Conservation (phyloP, 2,113 vertebrate genomes). For the Catagonus wagneri region DNA sequence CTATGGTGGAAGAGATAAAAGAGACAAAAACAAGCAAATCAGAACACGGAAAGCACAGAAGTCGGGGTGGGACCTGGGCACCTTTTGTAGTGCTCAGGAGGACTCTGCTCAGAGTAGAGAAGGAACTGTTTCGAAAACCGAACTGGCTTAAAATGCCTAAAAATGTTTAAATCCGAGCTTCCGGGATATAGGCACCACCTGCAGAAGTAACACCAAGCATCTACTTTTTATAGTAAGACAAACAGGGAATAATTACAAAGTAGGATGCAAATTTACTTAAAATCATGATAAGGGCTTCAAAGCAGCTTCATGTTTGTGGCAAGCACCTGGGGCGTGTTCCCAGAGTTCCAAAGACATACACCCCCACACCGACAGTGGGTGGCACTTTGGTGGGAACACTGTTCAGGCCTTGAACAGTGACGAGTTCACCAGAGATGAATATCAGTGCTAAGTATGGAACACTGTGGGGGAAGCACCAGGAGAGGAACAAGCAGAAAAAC, state of each 20-base stretch:
- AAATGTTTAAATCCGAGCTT: background rate
- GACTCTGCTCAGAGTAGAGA: background rate
- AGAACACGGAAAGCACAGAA: background rate
- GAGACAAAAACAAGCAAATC: background rate
- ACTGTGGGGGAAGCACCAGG: background rate
- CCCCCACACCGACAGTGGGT: background rate
- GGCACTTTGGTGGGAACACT: background rate
- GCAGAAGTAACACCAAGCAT: background rate
- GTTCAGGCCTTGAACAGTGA: background rate
- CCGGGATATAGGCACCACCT: background rate
- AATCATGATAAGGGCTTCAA: background rate
- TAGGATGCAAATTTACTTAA: constrained; percentile 1
- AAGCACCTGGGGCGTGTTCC: background rate
- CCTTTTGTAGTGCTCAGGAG: background rate
- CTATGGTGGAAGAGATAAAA: background rate
- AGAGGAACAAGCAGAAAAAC: background rate
- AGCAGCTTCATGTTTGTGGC: background rate
- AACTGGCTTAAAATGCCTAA: background rate
- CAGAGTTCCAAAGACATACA: background rate
- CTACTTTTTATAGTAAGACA: background rate
- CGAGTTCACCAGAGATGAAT: background rate
- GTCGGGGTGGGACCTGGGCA: too few species aligned
- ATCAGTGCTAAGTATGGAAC: background rate
- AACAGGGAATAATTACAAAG: background rate
- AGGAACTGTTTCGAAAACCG: background rate